Base-by-base conservation (phyloP, 2,888 invertebrate species). In the Falcaria lacertinaria region DNA sequence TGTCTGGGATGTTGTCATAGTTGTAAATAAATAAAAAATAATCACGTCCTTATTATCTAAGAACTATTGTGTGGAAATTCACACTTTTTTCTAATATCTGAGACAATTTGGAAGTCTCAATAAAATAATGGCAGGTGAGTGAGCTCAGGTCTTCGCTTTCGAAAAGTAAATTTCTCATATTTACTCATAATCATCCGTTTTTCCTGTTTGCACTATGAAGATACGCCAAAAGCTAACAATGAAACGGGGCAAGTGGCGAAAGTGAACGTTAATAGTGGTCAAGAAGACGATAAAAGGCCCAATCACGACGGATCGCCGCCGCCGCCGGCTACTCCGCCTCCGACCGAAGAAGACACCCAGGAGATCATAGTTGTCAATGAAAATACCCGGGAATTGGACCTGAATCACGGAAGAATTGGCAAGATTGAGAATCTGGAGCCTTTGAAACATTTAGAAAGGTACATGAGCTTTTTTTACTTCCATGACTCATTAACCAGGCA, bases 401-500 rank as follows among this genome's bases (percentile, higher is more conserved):
- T 98, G 52, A 97, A 97, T 79, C 98, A 98, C 73, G 94, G 95
- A 38, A 91, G 96, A 54, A 93, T 98, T 50, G 94, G 93, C 2
- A 95, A 95, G 74, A 91, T 98, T 49, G 94, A 96, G 65, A 95
- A 97, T 69, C 89, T 98, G 48, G 96, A 97, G 65, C 92, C 92
- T 0, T 80, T 98, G 16, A 91, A 86, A 32, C 91, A 92, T 52
- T 91, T 97, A 34, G 93, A 97, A 87, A 92, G 90, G 90, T 90
- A 70, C 43, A 13, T n/a, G n/a, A n/a, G n/a, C n/a, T n/a, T n/a
- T n/a, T n/a, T n/a, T n/a, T 22, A 11, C 6, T 28, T 11, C 11
- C 14, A 36, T 36, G 36, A 36, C 15, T 37, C 37, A 37, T 22
- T 4, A 19, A 4, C 5, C 19, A n/a, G n/a, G n/a, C n/a, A n/a